Evolutionary conservation across 2,113 vertebrate genomes (phyloP).

Genomic region (Hemiprocne comata): DNA sequence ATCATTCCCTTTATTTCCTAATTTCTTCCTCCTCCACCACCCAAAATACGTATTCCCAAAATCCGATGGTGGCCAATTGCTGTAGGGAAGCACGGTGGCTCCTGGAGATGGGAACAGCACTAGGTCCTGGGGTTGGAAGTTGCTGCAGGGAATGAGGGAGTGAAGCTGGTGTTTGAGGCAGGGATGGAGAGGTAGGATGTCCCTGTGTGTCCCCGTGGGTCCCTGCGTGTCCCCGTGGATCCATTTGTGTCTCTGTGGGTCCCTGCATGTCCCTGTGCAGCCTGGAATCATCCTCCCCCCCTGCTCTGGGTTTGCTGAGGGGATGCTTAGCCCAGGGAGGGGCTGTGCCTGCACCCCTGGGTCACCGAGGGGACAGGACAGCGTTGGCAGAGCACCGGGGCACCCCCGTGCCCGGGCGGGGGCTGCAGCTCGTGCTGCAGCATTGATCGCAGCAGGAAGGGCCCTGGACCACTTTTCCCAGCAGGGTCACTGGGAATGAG

Average conservation of each 20-base stretch:
- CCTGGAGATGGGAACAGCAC: not conserved
- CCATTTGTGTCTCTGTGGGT: fast-evolving
- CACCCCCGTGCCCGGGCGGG: fast-evolving
- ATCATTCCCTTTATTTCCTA: not conserved
- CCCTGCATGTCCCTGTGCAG: not conserved
- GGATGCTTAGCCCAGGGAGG: not conserved
- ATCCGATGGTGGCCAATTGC: fast-evolving
- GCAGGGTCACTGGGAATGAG: not conserved
- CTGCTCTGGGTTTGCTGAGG: not conserved
- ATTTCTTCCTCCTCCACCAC: not conserved
- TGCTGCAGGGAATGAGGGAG: not conserved
- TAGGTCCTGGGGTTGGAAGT: fast-evolving
- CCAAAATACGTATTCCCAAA: not conserved
- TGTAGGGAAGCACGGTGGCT: not conserved
- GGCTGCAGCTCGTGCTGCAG: not conserved
- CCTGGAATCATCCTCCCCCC: not conserved
- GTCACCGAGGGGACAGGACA: not conserved
- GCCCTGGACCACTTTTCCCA: not conserved
- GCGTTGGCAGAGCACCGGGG: fast-evolving
- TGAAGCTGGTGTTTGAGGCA: not conserved
- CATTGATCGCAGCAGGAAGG: not conserved
- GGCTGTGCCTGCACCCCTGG: not conserved
- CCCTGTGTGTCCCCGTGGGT: not conserved
- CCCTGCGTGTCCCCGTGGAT: not conserved
- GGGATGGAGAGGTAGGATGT: not conserved